Evolutionary conservation across 2,888 invertebrate species (phyloP), one percentile per base, ranked within the genome.

Genomic region (Apodemia zela): DNA sequence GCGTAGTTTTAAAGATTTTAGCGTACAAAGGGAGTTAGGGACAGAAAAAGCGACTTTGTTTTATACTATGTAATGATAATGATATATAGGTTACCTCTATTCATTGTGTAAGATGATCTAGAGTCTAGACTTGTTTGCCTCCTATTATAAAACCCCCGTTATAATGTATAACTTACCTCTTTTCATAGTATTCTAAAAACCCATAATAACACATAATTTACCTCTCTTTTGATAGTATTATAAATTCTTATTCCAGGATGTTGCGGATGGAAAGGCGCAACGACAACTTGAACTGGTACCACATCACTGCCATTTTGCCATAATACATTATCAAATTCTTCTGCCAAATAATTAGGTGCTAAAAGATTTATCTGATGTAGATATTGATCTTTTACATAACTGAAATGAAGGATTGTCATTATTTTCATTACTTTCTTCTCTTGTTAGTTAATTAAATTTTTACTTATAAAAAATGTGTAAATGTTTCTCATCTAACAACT

Each of bases 311-410:
- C 91, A 70, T 93, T 93, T 77, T 94, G 93, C 82, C 95, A 95
- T 64, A 95, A 93, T 38, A 94, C 86, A 73, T 85, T 85, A 54
- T 86, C 82, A 69, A 94, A 96, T 72, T 95, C 94, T 84, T 97
- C 97, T 11, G 94, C 93, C 57, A 97, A 87, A 84, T 97, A 97
- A 77, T 96, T 96, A 0, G 97, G 96, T 1, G 96, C 97, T 84
- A 97, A 92, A n/a, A 91, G 92, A 73, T 96, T 95, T 64, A 97
- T 92, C 75, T 96, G 95, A 76, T 95, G 94, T n/a, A 97, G 90
- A 82, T 97, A 97, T 70, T 95, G 93, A 72, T 94, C 95, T 79
- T 96, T 97, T 0, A 97, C 94, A 77, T 94, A 93, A 70, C 93
- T 94, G 79, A 63, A 82, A 82, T 13, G 25, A 65, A 8, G 8